Percentiles rank a stretch among this genome's conserved stretches.
Conservation (phyloP, 2,113 vertebrate genomes). For the Chloropsis hardwickii region DNA sequence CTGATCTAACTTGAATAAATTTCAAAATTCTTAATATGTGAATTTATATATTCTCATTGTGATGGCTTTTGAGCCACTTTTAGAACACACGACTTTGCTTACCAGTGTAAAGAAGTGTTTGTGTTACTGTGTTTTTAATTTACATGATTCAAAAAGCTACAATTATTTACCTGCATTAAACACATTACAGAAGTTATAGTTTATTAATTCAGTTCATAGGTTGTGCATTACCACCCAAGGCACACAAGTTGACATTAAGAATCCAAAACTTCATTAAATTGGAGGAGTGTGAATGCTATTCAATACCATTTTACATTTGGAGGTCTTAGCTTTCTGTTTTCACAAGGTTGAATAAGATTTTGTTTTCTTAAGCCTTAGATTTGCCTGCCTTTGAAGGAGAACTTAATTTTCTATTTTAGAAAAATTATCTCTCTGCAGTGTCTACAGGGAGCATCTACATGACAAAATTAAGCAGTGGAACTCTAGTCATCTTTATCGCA, state of each 20-base stretch:
- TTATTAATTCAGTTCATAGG: background rate
- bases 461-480: conserved; percentile 42
- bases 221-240: background rate
- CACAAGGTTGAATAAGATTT: conserved; percentile 25
- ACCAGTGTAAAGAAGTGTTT: background rate
- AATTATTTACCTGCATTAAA: background rate
- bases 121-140: background rate
- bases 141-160: background rate
- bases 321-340: conserved; percentile 16
- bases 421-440: conserved; percentile 39
- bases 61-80: background rate
- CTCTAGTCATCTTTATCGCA: conserved; percentile 44
- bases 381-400: conserved; percentile 38
- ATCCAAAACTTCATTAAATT: conserved; percentile 39
- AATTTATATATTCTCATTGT: background rate
- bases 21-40: background rate
- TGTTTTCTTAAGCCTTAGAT: conserved; percentile 54
- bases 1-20: background rate
- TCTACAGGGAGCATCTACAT: conserved; percentile 32
- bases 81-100: background rate
- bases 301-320: conserved; percentile 47
- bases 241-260: background rate
- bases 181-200: background rate
- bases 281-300: conserved; percentile 19
- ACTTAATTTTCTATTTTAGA: conserved; percentile 45